phyloP scores from a whole-genome alignment of 2,888 invertebrate species.

The Acronicta alni region DNA sequence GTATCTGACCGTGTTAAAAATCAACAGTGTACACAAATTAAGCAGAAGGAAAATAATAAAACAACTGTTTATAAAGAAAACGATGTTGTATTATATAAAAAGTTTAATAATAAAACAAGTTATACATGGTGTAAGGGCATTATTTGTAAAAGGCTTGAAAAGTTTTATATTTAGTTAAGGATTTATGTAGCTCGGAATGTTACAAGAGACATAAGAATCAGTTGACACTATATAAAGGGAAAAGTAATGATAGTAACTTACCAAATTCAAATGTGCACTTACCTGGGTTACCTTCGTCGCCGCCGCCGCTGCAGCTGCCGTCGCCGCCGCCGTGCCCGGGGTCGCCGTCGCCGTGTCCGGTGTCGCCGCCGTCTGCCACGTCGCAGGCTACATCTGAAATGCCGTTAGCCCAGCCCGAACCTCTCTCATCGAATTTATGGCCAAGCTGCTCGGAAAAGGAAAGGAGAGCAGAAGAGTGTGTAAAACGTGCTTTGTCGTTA shows the following conservation, averaged over 20 bases:
- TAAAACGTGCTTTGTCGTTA: background rate
- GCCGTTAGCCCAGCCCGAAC: background rate
- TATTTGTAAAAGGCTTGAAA: background rate
- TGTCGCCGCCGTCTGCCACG: background rate
- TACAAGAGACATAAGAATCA: too few relatives aligned
- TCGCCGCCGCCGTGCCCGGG: background rate
- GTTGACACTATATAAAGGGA: too few relatives aligned
- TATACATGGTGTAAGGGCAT: constrained; percentile 4
- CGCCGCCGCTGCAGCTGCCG: too few relatives aligned
- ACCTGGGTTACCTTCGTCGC: too few relatives aligned
- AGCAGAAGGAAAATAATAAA: background rate
- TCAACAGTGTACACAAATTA: background rate
- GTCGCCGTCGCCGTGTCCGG: too few relatives aligned
- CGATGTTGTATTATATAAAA: constrained; percentile 1
- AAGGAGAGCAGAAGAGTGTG: background rate
- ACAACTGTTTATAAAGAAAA: background rate
- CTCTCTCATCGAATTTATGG: background rate
- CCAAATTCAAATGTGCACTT: too few relatives aligned
- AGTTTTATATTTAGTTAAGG: too few relatives aligned
- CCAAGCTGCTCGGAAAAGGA: background rate
- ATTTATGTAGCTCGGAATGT: too few relatives aligned
- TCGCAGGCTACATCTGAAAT: background rate
- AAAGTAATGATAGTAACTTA: too few relatives aligned
- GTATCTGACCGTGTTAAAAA: background rate
- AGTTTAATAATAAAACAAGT: background rate